Base-by-base conservation (phyloP, 2,888 invertebrate genomes). In the Luperina nickerlii region DNA sequence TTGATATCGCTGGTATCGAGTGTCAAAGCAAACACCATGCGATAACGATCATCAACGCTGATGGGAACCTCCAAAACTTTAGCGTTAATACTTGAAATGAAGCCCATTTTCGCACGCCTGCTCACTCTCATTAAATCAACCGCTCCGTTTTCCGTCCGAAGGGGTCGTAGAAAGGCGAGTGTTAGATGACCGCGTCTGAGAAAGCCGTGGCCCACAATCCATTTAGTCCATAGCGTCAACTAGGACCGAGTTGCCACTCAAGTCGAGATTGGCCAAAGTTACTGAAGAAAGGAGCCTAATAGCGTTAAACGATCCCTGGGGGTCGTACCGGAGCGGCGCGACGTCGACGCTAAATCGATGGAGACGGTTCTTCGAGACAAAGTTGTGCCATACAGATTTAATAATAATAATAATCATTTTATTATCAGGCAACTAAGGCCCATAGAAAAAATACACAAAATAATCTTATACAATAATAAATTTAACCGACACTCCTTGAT, bases 121-220 rank as follows among this genome's bases (percentile, higher is more conserved):
- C 13, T 76, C 27, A 80, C 66, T 66, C 65, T 80, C 78, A 87
- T 81, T n/a, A 81, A 74, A 73, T 86, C 76, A 20, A 87, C 75
- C n/a, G 67, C 38, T 9, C 81, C 76, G 13, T 71, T 65, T 74
- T 67, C 18, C 24, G 8, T 20, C 77, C 76, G 4, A 27, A 68
- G 6, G 13, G 20, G 27, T 62, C 51, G 62, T 79, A 81, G 62
- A 86, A 81, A 0, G 77, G 77, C 20, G 80, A 76, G 6, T 62
- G 63, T 32, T 78, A n/a, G 13, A 81, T 54, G 13, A 71, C 24
- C 13, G 78, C 76, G 54, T 76, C 74, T n/a, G 63, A 63, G 68
- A 84, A 86, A 48, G 76, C 87, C 5, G 68, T 72, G 1, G 68
- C 60, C 74, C 76, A 70, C 18, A 89, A 48, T 20, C 87, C 87